Base-by-base conservation (phyloP, 2,888 invertebrate species). In the Schizotus pectinicornis region DNA sequence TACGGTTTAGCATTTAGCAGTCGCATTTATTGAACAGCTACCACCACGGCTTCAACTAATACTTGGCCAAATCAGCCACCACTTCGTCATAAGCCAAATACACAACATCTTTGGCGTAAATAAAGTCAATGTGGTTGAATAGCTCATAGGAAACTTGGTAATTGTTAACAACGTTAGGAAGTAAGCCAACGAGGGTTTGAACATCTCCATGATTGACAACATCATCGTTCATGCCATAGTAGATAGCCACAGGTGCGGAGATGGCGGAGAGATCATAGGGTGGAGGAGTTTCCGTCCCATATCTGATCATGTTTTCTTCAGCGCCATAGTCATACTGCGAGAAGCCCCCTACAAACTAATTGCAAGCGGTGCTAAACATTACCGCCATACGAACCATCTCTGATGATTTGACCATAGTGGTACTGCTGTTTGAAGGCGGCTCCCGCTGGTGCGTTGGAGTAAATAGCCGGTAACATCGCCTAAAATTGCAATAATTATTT, bases 361-460 rank as follows among this genome's bases (percentile, higher is more conserved):
- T 0, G 87, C 87, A 0, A 90, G 85, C 0, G 90, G 90, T 0
- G 88, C 89, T 59, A 90, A 72, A 0, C 2, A 22, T 22, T 5
- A 22, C 2, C 22, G 5, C 22, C 2, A 22, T 22, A 22, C 22
- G 22, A 22, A 22, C 49, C 36, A n/a, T 45, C 43, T 36, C 34
- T 38, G 7, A 41, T 43, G 8, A 38, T 34, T 49, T 58, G 58
- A 7, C 47, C 49, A 34, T 31, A 58, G 33, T 58, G 58, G 7
- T 33, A 31, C 11, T 36, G 12, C 32, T 58, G 58, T 35, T 53
- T 58, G 7, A 43, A 9, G 11, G 48, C 43, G 9, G 37, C 37
- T 33, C 30, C 30, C 6, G 48, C 36, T 3, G 53, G 58, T 1
- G 30, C 61, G 35, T 68, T 58, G 7, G 48, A 35, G 6, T 5